Evolutionary conservation across 2,888 invertebrate genomes (phyloP).

Genomic region (Slavum lentiscoides): DNA sequence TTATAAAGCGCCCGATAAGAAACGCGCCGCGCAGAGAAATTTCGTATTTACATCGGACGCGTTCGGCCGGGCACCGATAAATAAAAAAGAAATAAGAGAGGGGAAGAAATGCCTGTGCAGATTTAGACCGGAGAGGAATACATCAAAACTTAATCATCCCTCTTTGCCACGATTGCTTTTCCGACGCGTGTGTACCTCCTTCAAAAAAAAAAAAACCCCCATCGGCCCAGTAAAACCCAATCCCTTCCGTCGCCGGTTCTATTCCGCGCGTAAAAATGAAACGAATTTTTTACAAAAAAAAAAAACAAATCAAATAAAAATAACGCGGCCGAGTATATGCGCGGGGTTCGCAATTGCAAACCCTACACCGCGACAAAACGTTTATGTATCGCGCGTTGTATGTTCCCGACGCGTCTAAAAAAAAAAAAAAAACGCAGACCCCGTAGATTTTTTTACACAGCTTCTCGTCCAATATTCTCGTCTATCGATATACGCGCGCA

Average conservation of each 20-base stretch:
- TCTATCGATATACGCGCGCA: too few relatives aligned
- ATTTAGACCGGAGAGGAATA: conserved; percentile 31
- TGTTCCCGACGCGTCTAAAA: too few relatives aligned
- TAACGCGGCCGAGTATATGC: too few relatives aligned
- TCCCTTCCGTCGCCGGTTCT: not conserved
- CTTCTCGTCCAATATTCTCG: too few relatives aligned
- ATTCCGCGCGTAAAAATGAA: conserved; percentile 9
- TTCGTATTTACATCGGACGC: conserved; percentile 37
- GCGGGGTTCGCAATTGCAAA: conserved; percentile 9
- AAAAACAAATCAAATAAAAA: not conserved
- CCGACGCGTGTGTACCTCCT: conserved; percentile 14
- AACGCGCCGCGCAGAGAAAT: not conserved
- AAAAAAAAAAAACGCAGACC: too few relatives aligned
- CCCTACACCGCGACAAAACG: not conserved
- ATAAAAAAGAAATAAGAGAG: conserved; percentile 9
- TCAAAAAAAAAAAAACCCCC: conserved; percentile 13
- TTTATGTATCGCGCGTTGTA: too few relatives aligned
- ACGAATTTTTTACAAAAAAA: conserved; percentile 32
- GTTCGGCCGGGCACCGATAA: conserved; percentile 17
- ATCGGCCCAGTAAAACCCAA: conserved; percentile 8
- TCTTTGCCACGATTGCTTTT: conserved; percentile 40
- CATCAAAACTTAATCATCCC: conserved; percentile 47
- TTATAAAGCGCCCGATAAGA: conserved; percentile 9
- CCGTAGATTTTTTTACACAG: too few relatives aligned
- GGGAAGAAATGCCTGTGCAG: conserved; percentile 11